These are phyloP conservation scores for Coecobrya sp. DNA, from an alignment of 2,888 invertebrate species.

Conservation along the genomic window DNA sequence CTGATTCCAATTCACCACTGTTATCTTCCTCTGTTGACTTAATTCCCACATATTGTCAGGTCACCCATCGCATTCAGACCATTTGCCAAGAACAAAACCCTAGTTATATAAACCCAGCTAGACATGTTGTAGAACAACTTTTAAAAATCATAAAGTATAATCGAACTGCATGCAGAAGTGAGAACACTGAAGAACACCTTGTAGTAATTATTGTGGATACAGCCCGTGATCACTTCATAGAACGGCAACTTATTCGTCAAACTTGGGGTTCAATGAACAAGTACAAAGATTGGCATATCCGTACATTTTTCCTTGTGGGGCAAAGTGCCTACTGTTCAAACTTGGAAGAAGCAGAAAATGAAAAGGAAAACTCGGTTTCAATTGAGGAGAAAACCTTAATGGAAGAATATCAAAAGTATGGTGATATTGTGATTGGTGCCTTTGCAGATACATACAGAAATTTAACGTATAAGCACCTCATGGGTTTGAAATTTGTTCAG, in stretches of 20 bases:
- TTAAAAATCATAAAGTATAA: not conserved
- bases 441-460: conserved; percentile 79
- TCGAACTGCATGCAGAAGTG: not conserved
- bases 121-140: conserved; percentile 7
- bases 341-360: not conserved
- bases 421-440: not conserved
- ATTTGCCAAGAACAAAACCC: not conserved
- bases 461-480: conserved; percentile 87
- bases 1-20: too few relatives aligned
- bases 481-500: conserved; percentile 86
- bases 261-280: conserved; percentile 23
- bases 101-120: not conserved
- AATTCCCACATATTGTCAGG: not conserved
- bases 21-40: too few relatives aligned
- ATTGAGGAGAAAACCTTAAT: conserved; percentile 1
- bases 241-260: conserved; percentile 20
- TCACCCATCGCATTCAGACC: not conserved
- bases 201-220: conserved; percentile 12
- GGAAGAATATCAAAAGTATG: conserved; percentile 31
- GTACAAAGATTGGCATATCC: conserved; percentile 37
- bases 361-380: not conserved
- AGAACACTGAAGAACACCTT: not conserved
- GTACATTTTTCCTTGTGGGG: conserved; percentile 45
- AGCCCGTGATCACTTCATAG: conserved; percentile 14
- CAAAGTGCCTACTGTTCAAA: not conserved